Base-by-base conservation (phyloP, 2,113 vertebrate genomes). In the Podiceps cristatus region DNA sequence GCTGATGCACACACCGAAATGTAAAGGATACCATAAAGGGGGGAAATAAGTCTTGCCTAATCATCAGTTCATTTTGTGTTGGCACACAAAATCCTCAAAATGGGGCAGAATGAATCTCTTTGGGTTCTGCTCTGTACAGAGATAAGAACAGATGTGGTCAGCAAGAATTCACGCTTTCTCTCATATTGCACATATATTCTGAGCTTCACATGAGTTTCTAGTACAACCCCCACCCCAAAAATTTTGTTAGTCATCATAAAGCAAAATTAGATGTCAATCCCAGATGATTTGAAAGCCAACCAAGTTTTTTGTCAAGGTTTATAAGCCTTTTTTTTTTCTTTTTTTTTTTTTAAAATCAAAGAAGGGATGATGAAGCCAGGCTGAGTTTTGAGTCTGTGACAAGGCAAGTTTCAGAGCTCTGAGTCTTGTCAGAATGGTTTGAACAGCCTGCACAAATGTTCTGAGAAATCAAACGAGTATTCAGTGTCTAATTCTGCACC, bases 391-490 rank as follows among this genome's bases (percentile, higher is more conserved):
- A 86, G 78, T 3, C 87, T 77, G 63, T 86, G 91, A 92, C 17
- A 1, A 91, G 49, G 91, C 83, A 93, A 81, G 80, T 89, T 95
- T 94, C 49, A 78, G 83, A 75, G 64, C 69, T 78, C 69, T 1
- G 35, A 84, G 31, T 71, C 73, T 91, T 91, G 66, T 94, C 91
- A 86, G 83, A 95, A 76, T 0, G 6, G 53, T 59, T 95, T 93
- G 91, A 88, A 94, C 56, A 89, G 35, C 68, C 69, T 84, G 73
- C 53, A 74, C 69, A 95, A 95, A 91, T 87, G 83, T 96, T 97
- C 94, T 91, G 86, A 90, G 90, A 95, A 96, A 93, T 94, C 93
- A 95, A 84, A 95, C 3, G 11, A 62, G 80, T 87, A 92, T 96
- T 94, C 93, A 97, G 74, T 6, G 0, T 89, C 86, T 94, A 55